These are phyloP conservation scores for Heterodera filipjevi DNA, from an alignment of 2,888 invertebrate species.

Conservation along the genomic window DNA sequence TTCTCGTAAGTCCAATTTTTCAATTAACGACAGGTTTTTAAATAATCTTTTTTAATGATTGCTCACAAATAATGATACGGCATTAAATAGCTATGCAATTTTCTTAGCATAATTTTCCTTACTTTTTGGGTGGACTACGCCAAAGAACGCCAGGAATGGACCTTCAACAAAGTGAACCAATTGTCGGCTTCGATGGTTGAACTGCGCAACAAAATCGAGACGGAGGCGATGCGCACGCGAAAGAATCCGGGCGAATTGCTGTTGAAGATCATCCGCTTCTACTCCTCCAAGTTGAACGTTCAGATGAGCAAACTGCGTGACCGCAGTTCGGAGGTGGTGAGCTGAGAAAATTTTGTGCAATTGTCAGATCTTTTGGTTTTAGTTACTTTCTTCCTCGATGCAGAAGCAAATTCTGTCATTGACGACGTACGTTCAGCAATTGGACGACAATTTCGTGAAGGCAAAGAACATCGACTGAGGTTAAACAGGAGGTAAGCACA, in stretches of 20 bases:
- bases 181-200: constrained; percentile 29
- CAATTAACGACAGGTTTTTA: too few species aligned
- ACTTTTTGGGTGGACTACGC: constrained; percentile 26
- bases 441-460: constrained; percentile 35
- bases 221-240: constrained; percentile 32
- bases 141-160: constrained; percentile 30
- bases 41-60: too few species aligned
- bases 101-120: not conserved
- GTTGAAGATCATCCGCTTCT: constrained; percentile 30
- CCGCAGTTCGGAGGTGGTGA: constrained; percentile 10
- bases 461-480: constrained; percentile 38
- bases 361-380: not conserved
- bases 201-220: constrained; percentile 31
- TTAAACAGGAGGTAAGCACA: constrained; percentile 38
- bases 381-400: constrained; percentile 32
- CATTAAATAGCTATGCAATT: too few species aligned
- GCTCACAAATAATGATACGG: too few species aligned
- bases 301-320: constrained; percentile 30
- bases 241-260: constrained; percentile 38
- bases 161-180: constrained; percentile 28
- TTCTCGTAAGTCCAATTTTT: constrained; percentile 32
- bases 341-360: not conserved
- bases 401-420: constrained; percentile 32
- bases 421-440: constrained; percentile 37
- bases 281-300: constrained; percentile 30